Evolutionary conservation across 1,140 invertebrate species (phyloP).

Genomic region (Rhizoglyphus robini): DNA sequence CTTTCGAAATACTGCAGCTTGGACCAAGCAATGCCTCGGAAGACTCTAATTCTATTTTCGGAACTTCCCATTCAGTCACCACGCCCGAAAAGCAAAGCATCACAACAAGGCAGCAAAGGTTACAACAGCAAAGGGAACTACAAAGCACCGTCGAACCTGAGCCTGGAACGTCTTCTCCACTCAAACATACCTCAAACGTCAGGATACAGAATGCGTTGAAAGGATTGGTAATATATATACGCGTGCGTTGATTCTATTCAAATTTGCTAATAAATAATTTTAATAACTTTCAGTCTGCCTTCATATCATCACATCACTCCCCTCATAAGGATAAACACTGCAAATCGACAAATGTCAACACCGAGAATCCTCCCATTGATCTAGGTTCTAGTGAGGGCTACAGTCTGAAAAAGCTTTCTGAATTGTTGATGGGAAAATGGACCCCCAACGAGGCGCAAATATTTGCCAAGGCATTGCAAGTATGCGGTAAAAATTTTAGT

Average conservation of each 20-base stretch:
- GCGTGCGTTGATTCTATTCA: background rate
- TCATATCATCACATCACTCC: background rate
- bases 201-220: background rate
- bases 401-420: background rate
- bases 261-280: background rate
- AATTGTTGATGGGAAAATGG: constrained; percentile 23
- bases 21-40: background rate
- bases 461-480: constrained; percentile 27
- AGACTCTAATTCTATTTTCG: background rate
- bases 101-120: background rate
- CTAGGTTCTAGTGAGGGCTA: background rate
- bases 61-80: background rate
- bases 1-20: background rate
- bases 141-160: background rate
- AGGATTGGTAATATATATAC: constrained; percentile 15
- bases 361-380: background rate
- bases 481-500: constrained; percentile 29
- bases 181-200: background rate
- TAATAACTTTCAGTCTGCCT: background rate
- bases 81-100: background rate
- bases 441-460: constrained; percentile 25
- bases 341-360: background rate
- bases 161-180: background rate
- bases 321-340: background rate
- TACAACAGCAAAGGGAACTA: background rate